Percentiles rank a stretch among this genome's conserved stretches.
These are phyloP conservation scores for Leptopilina clavipes DNA, from an alignment of 1,140 invertebrate species.

Conservation along the genomic window DNA sequence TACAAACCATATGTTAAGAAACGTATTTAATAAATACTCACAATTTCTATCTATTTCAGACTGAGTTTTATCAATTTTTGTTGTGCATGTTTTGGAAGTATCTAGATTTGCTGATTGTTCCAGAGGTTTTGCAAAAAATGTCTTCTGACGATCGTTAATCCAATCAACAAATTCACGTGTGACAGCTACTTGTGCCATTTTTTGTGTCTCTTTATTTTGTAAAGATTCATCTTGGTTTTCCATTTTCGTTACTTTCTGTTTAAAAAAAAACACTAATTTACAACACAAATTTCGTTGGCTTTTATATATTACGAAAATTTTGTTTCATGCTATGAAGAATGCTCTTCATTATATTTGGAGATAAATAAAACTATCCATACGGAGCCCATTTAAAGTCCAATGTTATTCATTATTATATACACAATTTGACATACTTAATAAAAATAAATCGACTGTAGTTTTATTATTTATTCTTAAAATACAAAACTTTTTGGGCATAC, in stretches of 20 bases:
- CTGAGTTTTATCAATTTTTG: not conserved
- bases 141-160: constrained; percentile 37
- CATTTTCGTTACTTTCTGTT: not conserved
- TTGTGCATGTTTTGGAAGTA: not conserved
- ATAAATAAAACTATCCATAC: too few relatives aligned
- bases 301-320: too few relatives aligned
- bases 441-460: too few relatives aligned
- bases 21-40: not conserved
- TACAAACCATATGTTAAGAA: too few relatives aligned
- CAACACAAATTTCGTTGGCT: too few relatives aligned
- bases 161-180: constrained; percentile 37
- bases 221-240: not conserved
- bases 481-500: too few relatives aligned
- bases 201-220: constrained; percentile 6
- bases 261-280: not conserved
- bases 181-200: constrained; percentile 21
- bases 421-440: too few relatives aligned
- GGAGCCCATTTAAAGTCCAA: too few relatives aligned
- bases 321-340: too few relatives aligned
- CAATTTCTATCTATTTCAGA: not conserved
- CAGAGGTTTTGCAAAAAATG: not conserved
- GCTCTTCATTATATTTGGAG: too few relatives aligned
- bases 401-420: too few relatives aligned
- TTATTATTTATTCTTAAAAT: too few relatives aligned
- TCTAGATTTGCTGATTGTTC: not conserved